Evolutionary conservation across 2,797 vertebrate genomes (phyloP), one percentile per base, ranked within the genome.

Genomic region (Bucorvus abyssinicus): DNA sequence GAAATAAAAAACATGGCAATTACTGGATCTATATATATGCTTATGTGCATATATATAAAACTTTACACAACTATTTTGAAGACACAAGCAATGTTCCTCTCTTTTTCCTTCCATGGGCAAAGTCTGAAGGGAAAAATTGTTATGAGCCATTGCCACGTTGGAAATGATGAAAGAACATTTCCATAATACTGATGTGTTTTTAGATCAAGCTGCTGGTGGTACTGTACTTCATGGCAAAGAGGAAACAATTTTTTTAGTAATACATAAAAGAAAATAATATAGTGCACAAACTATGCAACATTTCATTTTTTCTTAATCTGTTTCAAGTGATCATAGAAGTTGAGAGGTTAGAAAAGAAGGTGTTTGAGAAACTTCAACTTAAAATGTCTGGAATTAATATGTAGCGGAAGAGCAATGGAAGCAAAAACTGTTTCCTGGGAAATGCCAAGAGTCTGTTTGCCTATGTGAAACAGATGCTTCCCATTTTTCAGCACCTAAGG

Each of bases 31-130:
- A 42, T 84, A 90, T 93, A 73, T 90, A 95, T 82, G 56, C 47
- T 74, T 71, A 65, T 60, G 12, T 63, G 79, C 17, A 63, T 27
- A 44, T n/a, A 57, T 32, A 78, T 27, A 88, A 78, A 94, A 61
- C 19, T 75, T 95, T 17, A 70, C 69, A 88, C 65, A 91, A 59
- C 61, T 55, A 59, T 86, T 95, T 92, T 95, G 83, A 93, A 95
- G 91, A 93, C 50, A 94, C 19, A 88, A 86, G 76, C 73, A 95
- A 76, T 95, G 70, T 91, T 94, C 80, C 18, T 82, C 70, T 95
- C 40, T 70, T 90, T 77, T 92, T 75, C 45, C 27, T 89, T 92
- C 22, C 53, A 73, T 1, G 0, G 63, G 81, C 53, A 70, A 93
- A 82, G 38, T 84, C 60, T 82, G 68, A 85, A 60, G 59, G 34